These are phyloP conservation scores for Actinemys pallida DNA, from an alignment of 2,113 vertebrate species.

Conservation along the genomic window DNA sequence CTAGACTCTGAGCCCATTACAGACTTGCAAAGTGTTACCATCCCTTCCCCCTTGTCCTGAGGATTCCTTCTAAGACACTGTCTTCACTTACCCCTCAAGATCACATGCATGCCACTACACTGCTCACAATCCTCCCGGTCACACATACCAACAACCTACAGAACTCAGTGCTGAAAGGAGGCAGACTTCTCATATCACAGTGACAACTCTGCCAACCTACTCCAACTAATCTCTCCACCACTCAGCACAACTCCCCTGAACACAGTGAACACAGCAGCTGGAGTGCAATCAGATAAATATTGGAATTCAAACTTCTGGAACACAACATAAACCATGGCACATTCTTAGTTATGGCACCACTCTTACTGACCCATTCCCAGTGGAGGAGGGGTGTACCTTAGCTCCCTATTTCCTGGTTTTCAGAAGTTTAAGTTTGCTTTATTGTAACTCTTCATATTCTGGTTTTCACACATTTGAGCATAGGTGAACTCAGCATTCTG, in stretches of 20 bases:
- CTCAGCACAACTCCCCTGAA: neutral
- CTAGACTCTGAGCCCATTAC: neutral
- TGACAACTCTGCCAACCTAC: neutral
- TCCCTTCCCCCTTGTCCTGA: neutral
- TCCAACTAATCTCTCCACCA: neutral
- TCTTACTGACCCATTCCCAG: neutral
- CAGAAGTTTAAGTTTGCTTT: neutral
- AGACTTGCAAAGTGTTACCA: neutral
- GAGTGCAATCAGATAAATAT: neutral
- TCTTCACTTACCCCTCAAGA: neutral
- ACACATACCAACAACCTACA: neutral
- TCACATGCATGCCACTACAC: neutral
- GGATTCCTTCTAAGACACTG: neutral
- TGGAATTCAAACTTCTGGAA: neutral
- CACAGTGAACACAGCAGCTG: neutral
- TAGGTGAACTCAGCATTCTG: neutral
- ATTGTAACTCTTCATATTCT: neutral
- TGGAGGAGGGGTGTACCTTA: neutral
- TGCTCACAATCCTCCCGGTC: neutral
- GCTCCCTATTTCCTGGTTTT: neutral
- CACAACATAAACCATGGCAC: neutral
- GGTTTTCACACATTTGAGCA: neutral
- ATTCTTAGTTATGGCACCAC: neutral
- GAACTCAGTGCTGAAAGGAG: neutral
- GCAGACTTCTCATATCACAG: neutral